Evolutionary conservation across 2,113 vertebrate genomes (phyloP).

Genomic region (Cricetomys ansorgei): DNA sequence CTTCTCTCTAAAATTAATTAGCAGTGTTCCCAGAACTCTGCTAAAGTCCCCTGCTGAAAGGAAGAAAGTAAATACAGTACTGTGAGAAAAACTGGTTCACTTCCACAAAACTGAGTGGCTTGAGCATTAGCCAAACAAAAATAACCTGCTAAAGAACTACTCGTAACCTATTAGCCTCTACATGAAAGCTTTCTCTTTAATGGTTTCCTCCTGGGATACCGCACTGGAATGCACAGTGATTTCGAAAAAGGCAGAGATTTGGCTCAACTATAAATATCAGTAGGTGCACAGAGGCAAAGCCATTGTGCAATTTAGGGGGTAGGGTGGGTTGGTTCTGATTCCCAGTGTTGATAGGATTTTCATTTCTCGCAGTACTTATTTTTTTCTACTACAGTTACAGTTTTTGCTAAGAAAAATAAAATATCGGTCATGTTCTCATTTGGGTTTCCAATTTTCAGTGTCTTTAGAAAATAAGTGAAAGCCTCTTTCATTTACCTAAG

Average conservation of each 20-base stretch:
- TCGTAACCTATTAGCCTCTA: slow-evolving; percentile 54
- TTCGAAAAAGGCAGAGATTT: slow-evolving; percentile 53
- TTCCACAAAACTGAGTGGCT: slow-evolving; percentile 1
- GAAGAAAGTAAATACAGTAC: slow-evolving; percentile 71
- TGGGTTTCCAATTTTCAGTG: slow-evolving; percentile 36
- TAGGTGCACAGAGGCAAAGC: slow-evolving; percentile 29
- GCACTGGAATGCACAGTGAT: slow-evolving; percentile 53
- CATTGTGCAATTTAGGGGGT: slow-evolving; percentile 42
- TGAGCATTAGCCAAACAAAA: slow-evolving; percentile 34
- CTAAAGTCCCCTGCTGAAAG: slow-evolving; percentile 59
- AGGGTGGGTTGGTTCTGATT: slow-evolving; percentile 57
- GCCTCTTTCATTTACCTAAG: slow-evolving; percentile 30
- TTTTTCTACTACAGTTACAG: slow-evolving; percentile 63
- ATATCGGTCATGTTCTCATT: slow-evolving; percentile 15
- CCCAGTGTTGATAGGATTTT: slow-evolving; percentile 48
- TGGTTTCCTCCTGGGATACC: slow-evolving; percentile 53
- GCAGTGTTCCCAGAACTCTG: slow-evolving; percentile 43
- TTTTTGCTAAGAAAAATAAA: slow-evolving; percentile 72
- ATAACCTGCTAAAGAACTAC: slow-evolving; percentile 55
- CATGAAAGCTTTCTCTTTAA: slow-evolving; percentile 59
- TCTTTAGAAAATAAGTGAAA: background rate
- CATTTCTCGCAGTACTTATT: slow-evolving; percentile 53
- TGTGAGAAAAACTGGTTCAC: slow-evolving; percentile 56
- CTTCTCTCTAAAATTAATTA: slow-evolving; percentile 75
- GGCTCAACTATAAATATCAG: slow-evolving; percentile 60